phyloP scores from a whole-genome alignment of 1,140 invertebrate genomes.

The Drosophila melanica region DNA sequence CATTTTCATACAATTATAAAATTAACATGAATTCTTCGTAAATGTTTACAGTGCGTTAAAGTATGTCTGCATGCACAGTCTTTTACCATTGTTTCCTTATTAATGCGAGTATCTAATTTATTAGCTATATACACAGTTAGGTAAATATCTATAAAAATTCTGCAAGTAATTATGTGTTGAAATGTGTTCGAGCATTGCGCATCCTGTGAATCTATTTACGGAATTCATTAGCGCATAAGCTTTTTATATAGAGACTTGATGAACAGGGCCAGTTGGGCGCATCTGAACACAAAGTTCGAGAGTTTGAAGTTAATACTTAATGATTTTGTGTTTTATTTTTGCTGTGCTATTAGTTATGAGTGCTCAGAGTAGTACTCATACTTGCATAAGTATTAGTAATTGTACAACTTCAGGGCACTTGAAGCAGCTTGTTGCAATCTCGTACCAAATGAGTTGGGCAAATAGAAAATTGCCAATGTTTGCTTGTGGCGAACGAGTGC shows the following conservation, averaged over 20 bases:
- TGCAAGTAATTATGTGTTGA: slow-evolving; percentile 71
- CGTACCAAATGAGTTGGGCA: slow-evolving; percentile 70
- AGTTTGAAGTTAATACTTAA: slow-evolving; percentile 40
- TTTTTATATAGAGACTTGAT: slow-evolving; percentile 52
- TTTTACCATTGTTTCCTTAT: slow-evolving; percentile 41
- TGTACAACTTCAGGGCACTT: slow-evolving; percentile 53
- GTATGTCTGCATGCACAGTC: slow-evolving; percentile 1
- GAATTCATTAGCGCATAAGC: slow-evolving; percentile 28
- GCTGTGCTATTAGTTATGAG: slow-evolving; percentile 63
- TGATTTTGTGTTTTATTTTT: slow-evolving; percentile 25
- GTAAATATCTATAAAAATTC: slow-evolving; percentile 34
- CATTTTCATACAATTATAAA: not conserved
- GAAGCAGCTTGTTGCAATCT: slow-evolving; percentile 72
- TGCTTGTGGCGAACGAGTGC: slow-evolving; percentile 1
- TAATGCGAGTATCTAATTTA: slow-evolving; percentile 50
- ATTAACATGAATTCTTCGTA: not conserved
- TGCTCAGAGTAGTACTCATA: slow-evolving; percentile 14
- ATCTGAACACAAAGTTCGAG: slow-evolving; percentile 52
- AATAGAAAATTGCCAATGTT: slow-evolving; percentile 79
- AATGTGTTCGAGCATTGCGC: slow-evolving; percentile 40
- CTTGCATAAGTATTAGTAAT: slow-evolving; percentile 11
- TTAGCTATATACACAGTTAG: slow-evolving; percentile 39
- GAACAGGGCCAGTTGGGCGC: slow-evolving; percentile 22
- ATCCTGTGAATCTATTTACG: slow-evolving; percentile 64
- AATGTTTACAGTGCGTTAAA: slow-evolving; percentile 1